Conservation (phyloP, 2,797 vertebrate species). For the Psittacula derbiana region DNA sequence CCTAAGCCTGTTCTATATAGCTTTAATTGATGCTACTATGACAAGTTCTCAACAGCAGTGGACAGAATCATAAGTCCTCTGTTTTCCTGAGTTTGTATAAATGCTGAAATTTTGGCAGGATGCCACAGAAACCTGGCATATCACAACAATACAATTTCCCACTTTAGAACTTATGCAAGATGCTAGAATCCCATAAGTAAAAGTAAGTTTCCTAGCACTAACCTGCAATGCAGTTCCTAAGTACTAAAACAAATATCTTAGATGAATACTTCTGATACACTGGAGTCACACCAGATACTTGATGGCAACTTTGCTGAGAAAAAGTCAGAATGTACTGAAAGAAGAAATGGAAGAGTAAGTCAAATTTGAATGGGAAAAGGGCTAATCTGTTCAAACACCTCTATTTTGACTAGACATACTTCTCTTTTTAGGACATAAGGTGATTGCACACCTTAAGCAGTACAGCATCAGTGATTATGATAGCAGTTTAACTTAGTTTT, state of each 20-base stretch:
- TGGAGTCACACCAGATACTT: neutral
- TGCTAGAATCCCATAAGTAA: neutral
- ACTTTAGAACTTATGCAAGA: neutral
- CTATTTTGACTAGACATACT: neutral
- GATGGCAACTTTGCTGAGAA: neutral
- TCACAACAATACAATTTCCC: neutral
- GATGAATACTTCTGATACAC: neutral
- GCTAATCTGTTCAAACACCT: neutral
- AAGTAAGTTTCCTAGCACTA: neutral
- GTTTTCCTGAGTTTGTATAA: neutral
- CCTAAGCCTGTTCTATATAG: neutral
- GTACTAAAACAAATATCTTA: neutral
- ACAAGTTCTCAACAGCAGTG: neutral
- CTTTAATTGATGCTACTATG: neutral
- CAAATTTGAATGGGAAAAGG: neutral
- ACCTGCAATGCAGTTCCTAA: neutral
- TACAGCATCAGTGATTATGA: neutral
- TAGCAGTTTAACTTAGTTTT: neutral
- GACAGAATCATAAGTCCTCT: neutral
- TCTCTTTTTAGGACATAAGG: neutral
- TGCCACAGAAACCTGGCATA: constrained; percentile 9
- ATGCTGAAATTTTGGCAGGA: neutral
- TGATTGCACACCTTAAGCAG: neutral
- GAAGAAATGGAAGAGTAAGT: neutral
- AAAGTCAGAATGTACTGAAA: neutral